Base-by-base conservation (phyloP, 2,888 invertebrate species). In the Chymomyza amoena region DNA sequence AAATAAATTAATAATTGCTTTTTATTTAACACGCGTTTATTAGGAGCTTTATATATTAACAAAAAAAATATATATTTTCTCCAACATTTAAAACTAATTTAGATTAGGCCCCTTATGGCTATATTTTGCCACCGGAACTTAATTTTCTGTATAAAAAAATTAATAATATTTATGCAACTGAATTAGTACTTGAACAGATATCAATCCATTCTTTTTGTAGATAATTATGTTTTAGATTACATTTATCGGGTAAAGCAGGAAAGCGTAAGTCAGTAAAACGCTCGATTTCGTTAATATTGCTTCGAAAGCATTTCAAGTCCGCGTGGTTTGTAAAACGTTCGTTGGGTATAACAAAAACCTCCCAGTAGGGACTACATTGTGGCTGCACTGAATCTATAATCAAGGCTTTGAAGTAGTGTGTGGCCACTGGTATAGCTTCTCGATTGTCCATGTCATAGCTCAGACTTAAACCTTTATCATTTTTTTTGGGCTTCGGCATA, bases 341-440 rank as follows among this genome's bases (percentile, higher is more conserved):
- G 59, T 85, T 85, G 18, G 77, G 78, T 16, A 84, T 80, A 10
- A 87, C 72, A 50, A 74, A 84, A 6, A 76, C 73, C 50, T 84
- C 84, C 75, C 87, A 76, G 7, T 73, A 77, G 4, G 86, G 76
- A 4, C 18, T 16, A 2, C 50, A 51, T 0, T 68, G 64, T 6
- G 69, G 57, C 4, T 39, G 4, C n/a, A 66, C 51, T 7, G 77
- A 61, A 6, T 84, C 87, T 36, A 85, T 71, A 6, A 84, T 80
- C 1, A 84, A 18, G 28, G 87, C 84, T 51, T 84, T 84, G 16
- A 84, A 84, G 7, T 76, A 84, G 28, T 87, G 84, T 16, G 87
- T 80, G 0, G 84, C 77, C 64, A 73, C 69, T 4, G 84, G 84
- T 13, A 69, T n/a, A 4, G 84, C 76, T 6, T 63, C 62, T 77